phyloP scores from a whole-genome alignment of 2,113 vertebrate species.

The Xenopus laevis region DNA sequence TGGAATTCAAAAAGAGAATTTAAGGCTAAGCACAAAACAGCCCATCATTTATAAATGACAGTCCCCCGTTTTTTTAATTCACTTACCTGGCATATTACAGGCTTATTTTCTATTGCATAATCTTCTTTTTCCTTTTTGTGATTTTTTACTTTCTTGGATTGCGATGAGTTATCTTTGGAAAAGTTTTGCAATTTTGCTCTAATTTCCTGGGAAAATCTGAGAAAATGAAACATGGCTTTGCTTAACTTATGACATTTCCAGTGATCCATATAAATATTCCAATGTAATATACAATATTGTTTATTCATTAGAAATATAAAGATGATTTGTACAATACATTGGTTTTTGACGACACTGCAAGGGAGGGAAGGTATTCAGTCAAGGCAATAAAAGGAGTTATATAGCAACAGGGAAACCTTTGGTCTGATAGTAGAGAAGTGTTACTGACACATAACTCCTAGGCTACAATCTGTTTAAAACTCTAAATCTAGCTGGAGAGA shows the following conservation, averaged over 20 bases:
- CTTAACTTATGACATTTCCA: neutral
- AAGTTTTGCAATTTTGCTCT: constrained; percentile 76
- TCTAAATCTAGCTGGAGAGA: too few species aligned
- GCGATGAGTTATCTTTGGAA: constrained; percentile 61
- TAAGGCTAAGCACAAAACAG: too few species aligned
- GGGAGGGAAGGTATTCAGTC: neutral
- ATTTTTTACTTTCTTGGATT: constrained; percentile 67
- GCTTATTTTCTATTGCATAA: constrained; percentile 57
- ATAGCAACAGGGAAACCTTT: too few species aligned
- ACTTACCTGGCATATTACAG: constrained; percentile 57
- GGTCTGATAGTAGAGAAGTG: neutral
- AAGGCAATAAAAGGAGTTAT: neutral
- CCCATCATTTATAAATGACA: too few species aligned
- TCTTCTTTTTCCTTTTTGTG: constrained; percentile 66
- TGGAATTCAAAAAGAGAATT: too few species aligned
- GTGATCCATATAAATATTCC: neutral
- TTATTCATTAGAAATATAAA: neutral
- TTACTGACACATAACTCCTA: too few species aligned
- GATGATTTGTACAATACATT: neutral
- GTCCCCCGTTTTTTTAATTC: neutral
- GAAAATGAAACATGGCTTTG: neutral
- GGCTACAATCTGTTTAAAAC: too few species aligned
- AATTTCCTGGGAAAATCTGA: constrained; percentile 75
- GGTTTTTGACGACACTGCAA: neutral
- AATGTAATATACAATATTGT: neutral